Conservation (phyloP, 2,888 invertebrate species). For the Zaprionus obscuricornis region DNA sequence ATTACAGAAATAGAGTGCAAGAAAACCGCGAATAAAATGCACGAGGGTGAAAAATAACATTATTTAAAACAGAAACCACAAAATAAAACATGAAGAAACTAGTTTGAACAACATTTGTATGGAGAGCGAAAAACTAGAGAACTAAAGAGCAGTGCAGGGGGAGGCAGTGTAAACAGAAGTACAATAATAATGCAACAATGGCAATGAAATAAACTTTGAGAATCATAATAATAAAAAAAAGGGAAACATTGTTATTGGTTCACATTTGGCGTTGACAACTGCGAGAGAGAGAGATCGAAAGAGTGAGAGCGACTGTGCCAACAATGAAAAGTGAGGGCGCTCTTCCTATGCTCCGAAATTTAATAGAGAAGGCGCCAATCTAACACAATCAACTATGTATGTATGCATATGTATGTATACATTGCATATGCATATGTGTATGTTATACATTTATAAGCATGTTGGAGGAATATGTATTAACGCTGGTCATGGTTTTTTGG, state of each 20-base stretch:
- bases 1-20: no score
- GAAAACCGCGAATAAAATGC: conserved; percentile 28
- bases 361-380: conserved; percentile 42
- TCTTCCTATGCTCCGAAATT: conserved; percentile 4
- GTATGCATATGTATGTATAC: not conserved
- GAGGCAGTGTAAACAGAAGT: conserved; percentile 16
- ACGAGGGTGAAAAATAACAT: conserved; percentile 20
- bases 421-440: not conserved
- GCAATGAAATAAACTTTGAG: conserved; percentile 40
- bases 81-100: conserved; percentile 63
- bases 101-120: conserved; percentile 66
- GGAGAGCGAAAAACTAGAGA: conserved; percentile 1
- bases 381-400: conserved; percentile 22
- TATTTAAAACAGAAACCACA: conserved; percentile 46
- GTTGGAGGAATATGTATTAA: no score
- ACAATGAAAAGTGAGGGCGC: conserved; percentile 12
- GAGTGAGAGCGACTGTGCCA: not conserved
- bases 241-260: conserved; percentile 13
- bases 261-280: conserved; percentile 34
- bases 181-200: conserved; percentile 52
- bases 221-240: conserved; percentile 39
- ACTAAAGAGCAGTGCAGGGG: no score
- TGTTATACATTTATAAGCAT: no score
- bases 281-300: conserved; percentile 8
- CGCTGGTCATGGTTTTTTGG: conserved; percentile 44